A percentile compares a stretch with the other conserved stretches of the same genome.
Conservation (phyloP, 2,113 vertebrate species). For the Rhea pennata region DNA sequence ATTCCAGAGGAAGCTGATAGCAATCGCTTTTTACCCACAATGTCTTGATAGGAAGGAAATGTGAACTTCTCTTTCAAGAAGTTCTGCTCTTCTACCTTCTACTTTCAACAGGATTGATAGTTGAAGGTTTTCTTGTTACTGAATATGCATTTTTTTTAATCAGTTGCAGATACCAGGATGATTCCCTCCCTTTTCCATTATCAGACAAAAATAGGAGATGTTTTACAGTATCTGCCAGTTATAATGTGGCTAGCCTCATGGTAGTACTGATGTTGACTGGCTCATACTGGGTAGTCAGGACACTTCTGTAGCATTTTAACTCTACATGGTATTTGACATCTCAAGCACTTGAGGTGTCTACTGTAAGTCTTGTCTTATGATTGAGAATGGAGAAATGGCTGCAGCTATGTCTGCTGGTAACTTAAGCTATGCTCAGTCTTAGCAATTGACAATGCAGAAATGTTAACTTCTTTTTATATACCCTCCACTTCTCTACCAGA, state of each 20-base stretch:
- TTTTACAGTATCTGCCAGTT: background rate
- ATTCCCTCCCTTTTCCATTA: background rate
- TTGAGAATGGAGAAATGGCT: background rate
- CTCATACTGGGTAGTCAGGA: background rate
- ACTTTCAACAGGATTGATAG: background rate
- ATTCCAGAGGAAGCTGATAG: background rate
- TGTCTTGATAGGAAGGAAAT: background rate
- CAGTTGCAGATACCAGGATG: background rate
- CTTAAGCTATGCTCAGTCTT: background rate
- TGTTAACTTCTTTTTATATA: background rate
- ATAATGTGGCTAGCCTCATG: accelerated
- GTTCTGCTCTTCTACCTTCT: background rate
- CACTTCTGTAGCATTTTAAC: accelerated
- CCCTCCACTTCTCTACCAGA: background rate
- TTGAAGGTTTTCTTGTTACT: background rate
- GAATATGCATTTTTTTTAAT: background rate
- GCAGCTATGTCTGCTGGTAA: background rate
- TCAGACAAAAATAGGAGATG: background rate
- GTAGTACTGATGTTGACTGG: background rate
- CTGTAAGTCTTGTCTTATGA: background rate
- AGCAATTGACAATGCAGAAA: background rate
- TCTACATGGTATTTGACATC: accelerated
- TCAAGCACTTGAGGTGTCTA: background rate
- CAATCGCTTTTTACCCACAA: background rate
- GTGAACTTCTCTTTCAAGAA: background rate